Base-by-base conservation (phyloP, 2,888 invertebrate species). In the Drosophila borborema region DNA sequence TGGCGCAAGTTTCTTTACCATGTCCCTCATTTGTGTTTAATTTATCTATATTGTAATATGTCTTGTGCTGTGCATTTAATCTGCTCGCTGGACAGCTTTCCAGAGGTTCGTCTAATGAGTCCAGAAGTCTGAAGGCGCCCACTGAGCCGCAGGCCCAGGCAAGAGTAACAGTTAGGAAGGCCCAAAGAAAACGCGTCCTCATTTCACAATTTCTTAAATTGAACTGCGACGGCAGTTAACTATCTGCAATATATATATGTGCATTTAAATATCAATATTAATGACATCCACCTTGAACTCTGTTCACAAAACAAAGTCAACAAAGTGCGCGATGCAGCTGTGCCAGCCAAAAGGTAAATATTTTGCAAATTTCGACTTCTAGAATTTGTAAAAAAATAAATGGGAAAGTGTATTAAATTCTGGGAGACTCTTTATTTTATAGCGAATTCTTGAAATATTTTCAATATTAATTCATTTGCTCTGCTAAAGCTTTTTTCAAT, bases 201-300 rank as follows among this genome's bases (percentile, higher is more conserved):
- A 77, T 71, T 54, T 70, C 16, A 10, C 54, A 48, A 48, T 51
- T 16, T 5, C 45, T 64, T 0, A 41, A 62, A 2, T 55, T 55
- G 23, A 62, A 70, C 63, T 77, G 64, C 20, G 10, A 14, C 12
- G 12, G 36, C 20, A 38, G 48, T 49, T 28, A 14, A 63, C 16
- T 38, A 12, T 18, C 12, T 23, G 14, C 14, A 28, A 31, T 40
- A 46, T 18, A 53, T 62, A 28, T 28, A 1, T 28, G 45, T 40
- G 34, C 16, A 49, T 63, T 20, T 51, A 36, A 59, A 48, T 60
- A 53, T 56, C 12, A 54, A 51, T 64, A 55, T 23, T 5, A 14
- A 3, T 34, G 8, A 12, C 36, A 43, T 53, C 8, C 23, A 40
- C 71, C 67, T 60, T 68, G 76, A 79, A 80, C 63, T 54, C 41